Evolutionary conservation across 2,888 invertebrate species (phyloP).

Genomic region (Sarcophaga carnaria): DNA sequence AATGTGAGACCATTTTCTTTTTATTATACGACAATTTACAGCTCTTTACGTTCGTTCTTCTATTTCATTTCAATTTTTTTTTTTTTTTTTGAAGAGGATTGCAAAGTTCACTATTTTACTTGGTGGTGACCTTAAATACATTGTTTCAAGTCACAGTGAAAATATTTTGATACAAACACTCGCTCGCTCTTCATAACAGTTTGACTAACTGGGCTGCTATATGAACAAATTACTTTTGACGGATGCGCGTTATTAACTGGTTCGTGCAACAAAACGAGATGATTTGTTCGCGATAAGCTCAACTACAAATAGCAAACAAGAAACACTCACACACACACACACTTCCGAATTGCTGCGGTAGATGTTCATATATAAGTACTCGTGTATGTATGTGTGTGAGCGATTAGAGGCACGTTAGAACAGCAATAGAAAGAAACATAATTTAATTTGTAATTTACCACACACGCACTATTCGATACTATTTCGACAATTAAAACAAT

Average conservation of each 20-base stretch:
- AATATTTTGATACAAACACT: not conserved
- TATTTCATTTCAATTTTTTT: constrained; percentile 4
- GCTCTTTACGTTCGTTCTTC: constrained; percentile 32
- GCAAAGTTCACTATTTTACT: constrained; percentile 39
- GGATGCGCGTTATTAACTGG: constrained; percentile 80
- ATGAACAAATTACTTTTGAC: constrained; percentile 75
- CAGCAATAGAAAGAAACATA: constrained; percentile 5
- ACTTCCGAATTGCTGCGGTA: constrained; percentile 71
- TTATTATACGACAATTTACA: constrained; percentile 65
- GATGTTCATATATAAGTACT: not conserved
- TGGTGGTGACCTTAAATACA: constrained; percentile 32
- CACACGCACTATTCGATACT: no score
- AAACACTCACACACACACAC: constrained; percentile 59
- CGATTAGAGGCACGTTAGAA: not conserved
- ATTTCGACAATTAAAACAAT: constrained; percentile 19
- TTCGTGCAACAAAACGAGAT: constrained; percentile 80
- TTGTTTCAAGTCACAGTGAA: not conserved
- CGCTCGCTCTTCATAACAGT: not conserved
- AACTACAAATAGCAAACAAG: constrained; percentile 55
- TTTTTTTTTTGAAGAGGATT: not conserved
- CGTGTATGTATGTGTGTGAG: not conserved
- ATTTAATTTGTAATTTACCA: constrained; percentile 1
- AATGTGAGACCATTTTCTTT: constrained; percentile 76
- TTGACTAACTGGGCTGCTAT: not conserved
- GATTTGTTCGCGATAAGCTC: constrained; percentile 66